Evolutionary conservation across 2,888 invertebrate species (phyloP), one percentile per base, ranked within the genome.

Genomic region (Ryuthela nishihirai): DNA sequence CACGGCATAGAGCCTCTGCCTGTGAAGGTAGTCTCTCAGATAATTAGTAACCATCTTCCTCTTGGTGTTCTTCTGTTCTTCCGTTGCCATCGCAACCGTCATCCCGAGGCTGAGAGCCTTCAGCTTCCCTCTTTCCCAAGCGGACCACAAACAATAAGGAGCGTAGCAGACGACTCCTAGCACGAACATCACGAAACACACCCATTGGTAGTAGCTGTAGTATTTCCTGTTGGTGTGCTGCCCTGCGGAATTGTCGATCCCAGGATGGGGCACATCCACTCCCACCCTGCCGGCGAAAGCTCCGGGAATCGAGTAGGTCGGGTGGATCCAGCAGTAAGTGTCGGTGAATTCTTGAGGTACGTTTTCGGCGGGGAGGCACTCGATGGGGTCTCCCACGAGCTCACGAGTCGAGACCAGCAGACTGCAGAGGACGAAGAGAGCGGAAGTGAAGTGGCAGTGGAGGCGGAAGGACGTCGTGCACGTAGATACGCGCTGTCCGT

Each of bases 131-230:
- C 39, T 25, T 26, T 62, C 62, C 52, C 43, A 44, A n/a, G 89
- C 88, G 80, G 92, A 92, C 93, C 93, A 93, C 71, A 93, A 80
- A 91, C 92, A 93, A 70, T 92, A 83, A 54, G 93, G 93, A 65
- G 91, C 88, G 80, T 93, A 93, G 79, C 93, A 93, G 71, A 92
- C 79, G 76, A 92, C 89, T 73, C 92, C 92, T 90, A 93, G 82
- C 78, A 92, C 87, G 79, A 93, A 93, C 75, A 93, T 84, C 81
- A 91, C 91, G 82, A 93, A 93, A 81, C 92, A 91, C 78, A 93
- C 92, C 92, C 92, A 93, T 81, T 93, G 93, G 78, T 93, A 93
- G 53, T 72, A 72, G 48, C 72, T 44, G 25, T 50, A 56, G 26
- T 64, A 55, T 20, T 40, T 29, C 10, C 24, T 23, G 39, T 53